phyloP scores from a whole-genome alignment of 2,888 invertebrate genomes.

The Geotrupes spiniger region DNA sequence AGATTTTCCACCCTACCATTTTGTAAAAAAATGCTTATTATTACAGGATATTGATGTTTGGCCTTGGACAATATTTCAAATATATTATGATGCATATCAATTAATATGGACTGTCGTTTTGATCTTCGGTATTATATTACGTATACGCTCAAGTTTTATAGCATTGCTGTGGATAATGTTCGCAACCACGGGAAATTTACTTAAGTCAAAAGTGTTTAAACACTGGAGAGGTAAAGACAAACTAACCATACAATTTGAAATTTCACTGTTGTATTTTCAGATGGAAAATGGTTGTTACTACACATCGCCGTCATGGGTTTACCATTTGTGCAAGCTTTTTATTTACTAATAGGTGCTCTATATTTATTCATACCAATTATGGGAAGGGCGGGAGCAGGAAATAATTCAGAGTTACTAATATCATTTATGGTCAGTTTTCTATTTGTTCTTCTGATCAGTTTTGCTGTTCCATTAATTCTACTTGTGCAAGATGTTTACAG shows the following conservation, averaged over 20 bases:
- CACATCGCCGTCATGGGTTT: slow-evolving; percentile 56
- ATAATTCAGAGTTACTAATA: slow-evolving; percentile 69
- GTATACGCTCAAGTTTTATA: slow-evolving; percentile 68
- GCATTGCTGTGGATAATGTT: slow-evolving; percentile 63
- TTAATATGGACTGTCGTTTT: slow-evolving; percentile 58
- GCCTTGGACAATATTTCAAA: slow-evolving; percentile 56
- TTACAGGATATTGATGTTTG: slow-evolving; percentile 48
- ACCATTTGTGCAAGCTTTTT: slow-evolving; percentile 67
- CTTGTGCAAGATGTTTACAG: slow-evolving; percentile 52
- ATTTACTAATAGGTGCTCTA: slow-evolving; percentile 67
- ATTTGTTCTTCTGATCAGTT: slow-evolving; percentile 52
- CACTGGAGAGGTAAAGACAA: no score
- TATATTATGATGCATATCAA: slow-evolving; percentile 59
- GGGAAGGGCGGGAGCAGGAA: slow-evolving; percentile 71
- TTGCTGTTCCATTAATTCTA: slow-evolving; percentile 50
- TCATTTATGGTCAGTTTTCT: slow-evolving; percentile 53
- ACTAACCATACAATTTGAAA: no score
- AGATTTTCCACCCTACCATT: no score
- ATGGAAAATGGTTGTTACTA: slow-evolving; percentile 56
- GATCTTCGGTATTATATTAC: slow-evolving; percentile 53
- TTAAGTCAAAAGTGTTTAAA: slow-evolving; percentile 52
- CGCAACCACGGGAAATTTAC: slow-evolving; percentile 56
- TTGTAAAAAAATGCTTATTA: no score
- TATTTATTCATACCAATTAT: slow-evolving; percentile 77
- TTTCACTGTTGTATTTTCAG: slow-evolving; percentile 44